Evolutionary conservation across 2,888 invertebrate species (phyloP).

Genomic region (Agriopis leucophaearia): DNA sequence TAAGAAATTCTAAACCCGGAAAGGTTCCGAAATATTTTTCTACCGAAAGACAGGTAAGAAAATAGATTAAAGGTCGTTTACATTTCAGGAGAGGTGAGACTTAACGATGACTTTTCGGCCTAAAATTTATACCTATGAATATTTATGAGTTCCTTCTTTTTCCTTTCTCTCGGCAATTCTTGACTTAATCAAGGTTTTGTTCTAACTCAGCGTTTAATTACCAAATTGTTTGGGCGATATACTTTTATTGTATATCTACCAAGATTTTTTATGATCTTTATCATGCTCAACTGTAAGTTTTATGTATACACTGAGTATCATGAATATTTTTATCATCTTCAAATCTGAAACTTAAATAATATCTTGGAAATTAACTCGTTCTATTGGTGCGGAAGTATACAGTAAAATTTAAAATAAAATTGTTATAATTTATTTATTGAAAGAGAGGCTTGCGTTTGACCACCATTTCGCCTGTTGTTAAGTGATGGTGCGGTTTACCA

Average conservation of each 20-base stretch:
- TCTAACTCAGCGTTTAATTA: slow-evolving; percentile 41
- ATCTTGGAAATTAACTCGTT: neutral
- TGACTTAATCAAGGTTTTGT: slow-evolving; percentile 48
- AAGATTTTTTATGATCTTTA: neutral
- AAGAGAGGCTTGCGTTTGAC: too few relatives aligned
- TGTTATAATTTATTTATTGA: too few relatives aligned
- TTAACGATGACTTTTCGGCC: slow-evolving; percentile 79
- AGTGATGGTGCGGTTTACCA: too few relatives aligned
- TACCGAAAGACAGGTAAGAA: slow-evolving; percentile 50
- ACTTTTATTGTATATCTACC: neutral
- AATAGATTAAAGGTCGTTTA: slow-evolving; percentile 71
- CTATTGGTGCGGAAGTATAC: neutral
- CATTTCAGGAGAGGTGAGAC: slow-evolving; percentile 80
- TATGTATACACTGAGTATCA: neutral
- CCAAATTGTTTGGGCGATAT: slow-evolving; percentile 42
- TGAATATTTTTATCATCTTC: neutral
- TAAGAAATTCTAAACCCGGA: slow-evolving; percentile 36
- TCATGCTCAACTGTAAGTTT: neutral
- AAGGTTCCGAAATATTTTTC: slow-evolving; percentile 29
- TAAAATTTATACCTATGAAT: slow-evolving; percentile 77
- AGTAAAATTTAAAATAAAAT: too few relatives aligned
- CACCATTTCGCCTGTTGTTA: too few relatives aligned
- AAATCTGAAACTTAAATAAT: neutral
- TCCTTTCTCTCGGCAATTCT: slow-evolving; percentile 62
- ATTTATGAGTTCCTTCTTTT: slow-evolving; percentile 80